Conservation (phyloP, 1,140 invertebrate species). For the Drosophila virilis region DNA sequence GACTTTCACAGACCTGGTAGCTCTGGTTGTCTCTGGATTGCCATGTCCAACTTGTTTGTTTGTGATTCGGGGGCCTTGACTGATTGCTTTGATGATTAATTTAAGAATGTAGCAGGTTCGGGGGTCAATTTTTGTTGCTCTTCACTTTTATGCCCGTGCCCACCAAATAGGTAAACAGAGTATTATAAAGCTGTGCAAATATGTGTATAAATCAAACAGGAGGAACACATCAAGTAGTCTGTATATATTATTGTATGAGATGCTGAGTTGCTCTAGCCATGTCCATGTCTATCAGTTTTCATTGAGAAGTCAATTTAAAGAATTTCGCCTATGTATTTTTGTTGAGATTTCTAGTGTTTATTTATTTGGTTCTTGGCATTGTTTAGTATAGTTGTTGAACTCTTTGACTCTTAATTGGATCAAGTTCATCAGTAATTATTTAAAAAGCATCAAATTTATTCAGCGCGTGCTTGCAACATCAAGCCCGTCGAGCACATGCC, state of each 20-base stretch:
- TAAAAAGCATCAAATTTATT: constrained; percentile 29
- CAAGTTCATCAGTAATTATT: constrained; percentile 39
- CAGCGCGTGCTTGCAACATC: constrained; percentile 13
- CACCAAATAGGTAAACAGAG: background rate
- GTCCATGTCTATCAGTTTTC: background rate
- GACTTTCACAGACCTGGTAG: background rate
- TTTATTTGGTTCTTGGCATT: constrained; percentile 11
- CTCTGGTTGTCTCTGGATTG: background rate
- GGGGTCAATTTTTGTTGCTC: background rate
- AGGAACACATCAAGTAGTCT: background rate
- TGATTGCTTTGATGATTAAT: background rate
- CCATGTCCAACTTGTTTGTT: background rate
- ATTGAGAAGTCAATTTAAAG: constrained; percentile 6
- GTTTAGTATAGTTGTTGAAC: constrained; percentile 50
- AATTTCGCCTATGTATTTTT: background rate
- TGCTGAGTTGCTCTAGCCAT: background rate
- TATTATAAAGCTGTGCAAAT: background rate
- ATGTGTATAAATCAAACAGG: background rate
- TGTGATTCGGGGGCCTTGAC: background rate
- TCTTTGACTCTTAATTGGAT: constrained; percentile 44
- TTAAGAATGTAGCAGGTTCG: background rate
- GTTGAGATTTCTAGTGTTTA: constrained; percentile 11
- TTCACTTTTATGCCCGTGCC: background rate
- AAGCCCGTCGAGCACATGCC: constrained; percentile 5
- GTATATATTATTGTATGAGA: background rate